A percentile compares a stretch with the other conserved stretches of the same genome.
phyloP scores from a whole-genome alignment of 2,113 vertebrate species.

The Formicarius rufipectus region DNA sequence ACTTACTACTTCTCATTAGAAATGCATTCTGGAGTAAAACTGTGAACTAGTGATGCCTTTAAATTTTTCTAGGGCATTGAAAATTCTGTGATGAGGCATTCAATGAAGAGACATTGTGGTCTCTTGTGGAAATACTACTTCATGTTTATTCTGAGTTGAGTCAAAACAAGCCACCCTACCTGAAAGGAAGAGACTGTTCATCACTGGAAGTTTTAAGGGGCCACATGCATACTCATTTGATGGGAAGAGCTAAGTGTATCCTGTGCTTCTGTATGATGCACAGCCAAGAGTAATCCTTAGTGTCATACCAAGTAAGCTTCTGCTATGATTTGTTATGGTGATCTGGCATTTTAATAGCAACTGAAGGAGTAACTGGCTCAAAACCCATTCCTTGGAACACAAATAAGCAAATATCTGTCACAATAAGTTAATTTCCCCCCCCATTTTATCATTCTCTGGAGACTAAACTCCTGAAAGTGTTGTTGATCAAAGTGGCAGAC shows the following conservation, averaged over 20 bases:
- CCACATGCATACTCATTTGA: neutral
- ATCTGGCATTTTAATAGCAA: neutral
- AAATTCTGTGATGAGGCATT: neutral
- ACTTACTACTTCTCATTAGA: neutral
- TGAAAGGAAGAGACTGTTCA: neutral
- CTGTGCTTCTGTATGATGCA: neutral
- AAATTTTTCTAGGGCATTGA: neutral
- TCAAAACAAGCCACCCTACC: neutral
- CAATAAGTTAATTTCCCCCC: rapidly evolving
- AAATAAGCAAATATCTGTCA: neutral
- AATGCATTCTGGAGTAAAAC: neutral
- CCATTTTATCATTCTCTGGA: neutral
- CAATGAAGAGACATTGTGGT: neutral
- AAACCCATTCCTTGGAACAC: neutral
- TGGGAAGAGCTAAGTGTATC: neutral
- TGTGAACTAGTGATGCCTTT: neutral
- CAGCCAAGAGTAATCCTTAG: neutral
- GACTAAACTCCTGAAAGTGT: neutral
- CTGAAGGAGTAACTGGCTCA: neutral
- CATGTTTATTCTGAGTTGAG: neutral
- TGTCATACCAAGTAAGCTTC: neutral
- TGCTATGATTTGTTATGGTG: neutral
- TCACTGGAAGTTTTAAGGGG: neutral
- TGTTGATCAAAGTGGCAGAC: neutral
- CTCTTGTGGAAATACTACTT: neutral